Percentiles rank a stretch among this genome's conserved stretches.
These are phyloP conservation scores for Euura lappo DNA, from an alignment of 1,140 invertebrate genomes.

Conservation along the genomic window DNA sequence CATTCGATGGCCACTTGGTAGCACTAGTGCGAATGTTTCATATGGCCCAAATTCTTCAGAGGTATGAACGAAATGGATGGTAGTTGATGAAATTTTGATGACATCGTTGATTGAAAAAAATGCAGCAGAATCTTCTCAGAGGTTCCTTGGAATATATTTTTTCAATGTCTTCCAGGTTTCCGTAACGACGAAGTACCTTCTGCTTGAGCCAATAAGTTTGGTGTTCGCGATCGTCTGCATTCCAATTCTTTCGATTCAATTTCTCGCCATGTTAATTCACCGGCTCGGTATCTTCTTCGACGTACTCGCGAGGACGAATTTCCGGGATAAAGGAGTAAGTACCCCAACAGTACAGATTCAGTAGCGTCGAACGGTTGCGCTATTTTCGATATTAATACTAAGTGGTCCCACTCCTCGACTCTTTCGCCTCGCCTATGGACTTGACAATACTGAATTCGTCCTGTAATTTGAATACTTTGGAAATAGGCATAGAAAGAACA, in stretches of 20 bases:
- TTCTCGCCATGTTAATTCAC: conserved; percentile 86
- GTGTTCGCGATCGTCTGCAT: conserved; percentile 79
- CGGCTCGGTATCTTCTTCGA: conserved; percentile 84
- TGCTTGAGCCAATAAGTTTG: conserved; percentile 79
- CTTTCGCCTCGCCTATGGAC: too few species aligned
- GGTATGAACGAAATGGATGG: too few species aligned
- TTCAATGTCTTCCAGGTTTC: conserved; percentile 55
- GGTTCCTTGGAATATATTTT: conserved; percentile 17
- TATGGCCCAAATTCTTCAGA: conserved; percentile 57
- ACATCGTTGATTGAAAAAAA: too few species aligned
- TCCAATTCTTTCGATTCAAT: conserved; percentile 74
- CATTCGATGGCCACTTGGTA: conserved; percentile 92
- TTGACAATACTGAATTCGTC: too few species aligned
- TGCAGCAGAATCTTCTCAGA: conserved; percentile 26
- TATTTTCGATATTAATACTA: too few species aligned
- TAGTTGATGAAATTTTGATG: too few species aligned
- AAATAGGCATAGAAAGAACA: too few species aligned
- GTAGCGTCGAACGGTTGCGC: too few species aligned
- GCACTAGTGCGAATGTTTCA: conserved; percentile 73
- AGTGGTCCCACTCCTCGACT: too few species aligned
- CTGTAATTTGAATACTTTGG: too few species aligned
- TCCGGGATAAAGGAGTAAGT: conserved; percentile 50
- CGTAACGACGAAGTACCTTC: conserved; percentile 64
- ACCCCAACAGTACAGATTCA: too few species aligned
- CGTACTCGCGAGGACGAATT: conserved; percentile 77